Percentiles rank a stretch among this genome's conserved stretches.
Evolutionary conservation across 92 coral and sea anemone genomes (phyloP).

Genomic region (Metridium senile): DNA sequence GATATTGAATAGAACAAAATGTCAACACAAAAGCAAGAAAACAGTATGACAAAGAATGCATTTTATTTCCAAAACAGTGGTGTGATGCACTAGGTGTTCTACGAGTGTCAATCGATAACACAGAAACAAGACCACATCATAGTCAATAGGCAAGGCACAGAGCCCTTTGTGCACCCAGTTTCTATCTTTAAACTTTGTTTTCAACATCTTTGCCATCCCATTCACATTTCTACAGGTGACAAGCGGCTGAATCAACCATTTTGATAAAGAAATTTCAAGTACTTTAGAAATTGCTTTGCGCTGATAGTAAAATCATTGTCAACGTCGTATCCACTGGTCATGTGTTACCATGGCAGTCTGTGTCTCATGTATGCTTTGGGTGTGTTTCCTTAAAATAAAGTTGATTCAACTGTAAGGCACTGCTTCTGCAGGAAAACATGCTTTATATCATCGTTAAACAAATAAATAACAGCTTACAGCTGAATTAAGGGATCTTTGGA

Average conservation of each 20-base stretch:
- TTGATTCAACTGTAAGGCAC: conserved; percentile 57
- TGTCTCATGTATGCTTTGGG: neutral
- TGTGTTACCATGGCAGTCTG: conserved; percentile 12
- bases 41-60: neutral
- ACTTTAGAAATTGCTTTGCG: conserved; percentile 34
- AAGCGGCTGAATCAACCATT: conserved; percentile 81
- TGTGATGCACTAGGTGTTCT: neutral
- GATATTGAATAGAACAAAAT: neutral
- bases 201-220: conserved; percentile 12
- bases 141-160: neutral
- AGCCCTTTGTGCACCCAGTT: neutral
- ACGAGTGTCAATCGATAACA: neutral
- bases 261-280: conserved; percentile 58
- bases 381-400: neutral
- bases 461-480: conserved; percentile 39
- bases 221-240: conserved; percentile 71
- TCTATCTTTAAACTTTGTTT: conserved; percentile 5
- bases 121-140: neutral
- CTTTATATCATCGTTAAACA: conserved; percentile 14
- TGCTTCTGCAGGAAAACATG: conserved; percentile 6
- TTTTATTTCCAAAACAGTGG: conserved; percentile 4
- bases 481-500: neutral
- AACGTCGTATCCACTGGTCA: neutral
- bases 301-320: conserved; percentile 62
- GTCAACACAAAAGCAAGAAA: neutral